Evolutionary conservation across 2,113 vertebrate species (phyloP).

Genomic region (Scartelaos histophorus): DNA sequence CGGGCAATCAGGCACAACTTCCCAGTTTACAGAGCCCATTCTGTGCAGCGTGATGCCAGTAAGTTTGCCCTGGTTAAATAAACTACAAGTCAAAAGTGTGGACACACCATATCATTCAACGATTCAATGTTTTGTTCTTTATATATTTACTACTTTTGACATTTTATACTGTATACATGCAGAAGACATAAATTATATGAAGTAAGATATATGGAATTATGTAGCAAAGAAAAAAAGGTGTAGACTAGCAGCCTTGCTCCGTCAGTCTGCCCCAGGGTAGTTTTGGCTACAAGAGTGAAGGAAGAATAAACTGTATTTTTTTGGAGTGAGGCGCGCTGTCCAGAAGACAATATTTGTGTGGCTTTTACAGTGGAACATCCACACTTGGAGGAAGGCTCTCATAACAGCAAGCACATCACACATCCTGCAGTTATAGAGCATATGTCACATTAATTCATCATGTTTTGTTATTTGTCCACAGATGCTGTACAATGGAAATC

Average conservation of each 20-base stretch:
- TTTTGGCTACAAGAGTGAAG: no score
- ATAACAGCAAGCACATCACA: slow-evolving; percentile 18
- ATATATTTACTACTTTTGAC: no score
- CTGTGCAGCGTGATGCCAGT: slow-evolving; percentile 48
- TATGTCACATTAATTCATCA: background rate
- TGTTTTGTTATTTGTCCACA: slow-evolving; percentile 1
- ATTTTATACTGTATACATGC: no score
- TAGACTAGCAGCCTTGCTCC: no score
- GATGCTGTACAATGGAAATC: slow-evolving; percentile 33
- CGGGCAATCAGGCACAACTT: slow-evolving; percentile 1
- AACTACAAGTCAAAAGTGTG: no score
- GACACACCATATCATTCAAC: no score
- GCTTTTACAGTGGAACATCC: slow-evolving; percentile 17
- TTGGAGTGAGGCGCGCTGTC: slow-evolving; percentile 36
- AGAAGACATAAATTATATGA: no score
- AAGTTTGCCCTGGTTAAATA: slow-evolving; percentile 19
- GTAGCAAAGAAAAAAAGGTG: no score
- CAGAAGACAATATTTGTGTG: slow-evolving; percentile 29
- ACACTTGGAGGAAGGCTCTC: slow-evolving; percentile 25
- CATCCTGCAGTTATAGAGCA: slow-evolving; percentile 18
- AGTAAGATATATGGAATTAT: no score
- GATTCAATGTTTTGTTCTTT: no score
- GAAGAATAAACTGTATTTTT: background rate
- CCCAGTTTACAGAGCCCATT: slow-evolving; percentile 29
- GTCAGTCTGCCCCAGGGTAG: no score